Percentiles rank a stretch among this genome's conserved stretches.
Evolutionary conservation across 1,140 invertebrate species (phyloP).

Genomic region (Carcinoscorpius rotundicauda): DNA sequence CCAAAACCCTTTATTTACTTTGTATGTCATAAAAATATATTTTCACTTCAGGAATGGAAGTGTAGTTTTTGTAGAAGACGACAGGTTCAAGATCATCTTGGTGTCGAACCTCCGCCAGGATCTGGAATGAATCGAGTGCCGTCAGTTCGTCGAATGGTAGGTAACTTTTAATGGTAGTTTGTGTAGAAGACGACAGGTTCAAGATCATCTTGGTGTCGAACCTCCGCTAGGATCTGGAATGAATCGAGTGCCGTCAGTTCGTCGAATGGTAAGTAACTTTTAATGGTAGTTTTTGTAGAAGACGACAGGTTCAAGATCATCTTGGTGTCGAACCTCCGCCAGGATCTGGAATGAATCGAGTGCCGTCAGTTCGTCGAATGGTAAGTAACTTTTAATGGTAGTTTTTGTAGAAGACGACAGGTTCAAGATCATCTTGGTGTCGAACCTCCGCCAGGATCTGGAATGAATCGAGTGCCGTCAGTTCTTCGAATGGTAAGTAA

Average conservation of each 20-base stretch:
- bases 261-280: not conserved
- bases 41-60: slow-evolving; percentile 38
- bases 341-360: slow-evolving; percentile 6
- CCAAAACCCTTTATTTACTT: too few species aligned
- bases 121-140: slow-evolving; percentile 6
- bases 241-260: slow-evolving; percentile 1
- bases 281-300: slow-evolving; percentile 10
- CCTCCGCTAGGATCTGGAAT: slow-evolving; percentile 4
- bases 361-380: not conserved
- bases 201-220: slow-evolving; percentile 2
- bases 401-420: slow-evolving; percentile 8
- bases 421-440: slow-evolving; percentile 2
- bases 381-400: not conserved
- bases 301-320: slow-evolving; percentile 4
- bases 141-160: not conserved
- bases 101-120: slow-evolving; percentile 3
- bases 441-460: slow-evolving; percentile 7
- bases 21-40: too few species aligned
- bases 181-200: slow-evolving; percentile 6
- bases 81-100: slow-evolving; percentile 4
- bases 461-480: slow-evolving; percentile 1
- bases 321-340: slow-evolving; percentile 3
- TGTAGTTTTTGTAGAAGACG: slow-evolving; percentile 10
- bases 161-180: slow-evolving; percentile 3
- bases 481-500: not conserved